Evolutionary conservation across 1,140 invertebrate species (phyloP), one percentile per base, ranked within the genome.

Genomic region (Dreissena rostriformis): DNA sequence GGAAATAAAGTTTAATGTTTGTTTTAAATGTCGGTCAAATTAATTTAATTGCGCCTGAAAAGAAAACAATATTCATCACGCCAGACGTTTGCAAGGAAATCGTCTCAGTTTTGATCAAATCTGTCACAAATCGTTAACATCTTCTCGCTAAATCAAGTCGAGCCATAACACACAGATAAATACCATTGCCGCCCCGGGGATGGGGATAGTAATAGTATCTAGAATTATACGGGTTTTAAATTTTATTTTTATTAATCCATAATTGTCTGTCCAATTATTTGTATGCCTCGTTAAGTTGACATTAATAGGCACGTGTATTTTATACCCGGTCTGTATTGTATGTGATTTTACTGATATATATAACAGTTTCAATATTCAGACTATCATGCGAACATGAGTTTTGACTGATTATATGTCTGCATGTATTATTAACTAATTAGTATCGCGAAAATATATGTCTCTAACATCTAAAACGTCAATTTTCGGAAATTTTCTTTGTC

Each of bases 41-140:
- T 79, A 70, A 66, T 52, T 52, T 49, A 53, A 53, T 28, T 53
- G 66, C 66, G 29, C 66, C 51, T 55, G 11, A 52, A 55, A 79
- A 70, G 22, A 19, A 79, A 79, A 79, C 77, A 79, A 57, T 55
- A 79, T 78, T 68, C 76, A 78, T 78, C 65, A 78, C 51, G 19
- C n/a, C 67, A 6, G 76, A 78, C 76, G 22, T 55, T 67, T 52
- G 53, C 5, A 78, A 49, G 76, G 76, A 78, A 78, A 68, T 68
- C 39, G 63, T 78, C 52, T 53, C 29, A 68, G 57, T 24, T 61
- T 61, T 61, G 57, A 61, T 24, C 17, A 11, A 61, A 61, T 61
- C 57, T 61, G 11, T 61, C 57, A 19, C 17, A 61, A 61, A 61
- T 61, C 57, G 4, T 24, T n/a, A 19, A 19, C 17, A 61, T 61